A percentile compares a stretch with the other conserved stretches of the same genome.
Evolutionary conservation across 2,113 vertebrate species (phyloP).

Genomic region (Origma solitaria): DNA sequence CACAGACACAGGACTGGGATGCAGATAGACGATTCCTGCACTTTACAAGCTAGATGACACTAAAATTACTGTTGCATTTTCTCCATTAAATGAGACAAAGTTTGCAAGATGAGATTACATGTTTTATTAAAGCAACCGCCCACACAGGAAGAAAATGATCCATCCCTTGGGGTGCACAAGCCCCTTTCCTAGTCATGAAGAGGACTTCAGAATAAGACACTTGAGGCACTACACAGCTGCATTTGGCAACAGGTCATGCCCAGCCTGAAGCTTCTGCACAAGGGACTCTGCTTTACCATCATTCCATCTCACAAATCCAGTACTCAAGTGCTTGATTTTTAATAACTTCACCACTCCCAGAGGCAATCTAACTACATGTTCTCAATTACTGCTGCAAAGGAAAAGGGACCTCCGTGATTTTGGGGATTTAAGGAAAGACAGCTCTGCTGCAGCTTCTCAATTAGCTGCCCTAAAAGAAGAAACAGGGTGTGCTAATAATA

Average conservation of each 20-base stretch:
- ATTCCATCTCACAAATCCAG: background rate
- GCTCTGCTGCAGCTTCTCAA: background rate
- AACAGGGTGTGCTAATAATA: background rate
- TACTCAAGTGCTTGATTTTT: background rate
- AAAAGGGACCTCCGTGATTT: background rate
- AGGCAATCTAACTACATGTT: background rate
- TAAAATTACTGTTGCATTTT: background rate
- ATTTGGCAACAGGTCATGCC: background rate
- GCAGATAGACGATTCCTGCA: background rate
- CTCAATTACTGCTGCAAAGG: background rate
- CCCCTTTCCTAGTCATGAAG: background rate
- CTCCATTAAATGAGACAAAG: background rate
- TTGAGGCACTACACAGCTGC: background rate
- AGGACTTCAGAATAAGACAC: background rate
- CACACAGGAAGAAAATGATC: background rate
- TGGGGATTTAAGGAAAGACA: background rate
- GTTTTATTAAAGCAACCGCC: background rate
- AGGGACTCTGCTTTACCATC: background rate
- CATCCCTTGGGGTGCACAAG: background rate
- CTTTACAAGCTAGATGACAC: fast-evolving
- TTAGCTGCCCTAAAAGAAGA: background rate
- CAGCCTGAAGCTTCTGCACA: background rate
- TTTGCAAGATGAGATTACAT: background rate
- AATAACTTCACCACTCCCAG: background rate
- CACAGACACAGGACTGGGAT: background rate